phyloP scores from a whole-genome alignment of 2,797 vertebrate genomes.

The Pseudotriccus pelzelni region DNA sequence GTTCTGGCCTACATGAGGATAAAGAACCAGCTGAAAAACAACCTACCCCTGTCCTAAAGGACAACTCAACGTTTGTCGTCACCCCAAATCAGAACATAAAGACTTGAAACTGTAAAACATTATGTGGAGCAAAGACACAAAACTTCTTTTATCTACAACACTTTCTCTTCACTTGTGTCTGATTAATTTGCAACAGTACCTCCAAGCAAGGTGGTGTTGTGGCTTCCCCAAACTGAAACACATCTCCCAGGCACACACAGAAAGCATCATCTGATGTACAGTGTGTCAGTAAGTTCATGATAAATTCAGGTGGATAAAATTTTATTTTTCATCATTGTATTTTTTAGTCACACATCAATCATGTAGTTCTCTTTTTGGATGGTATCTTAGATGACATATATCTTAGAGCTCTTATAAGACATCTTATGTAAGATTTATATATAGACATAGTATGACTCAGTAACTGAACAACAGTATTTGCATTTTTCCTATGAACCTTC shows the following conservation, averaged over 20 bases:
- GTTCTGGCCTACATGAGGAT: background rate
- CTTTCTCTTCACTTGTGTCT: background rate
- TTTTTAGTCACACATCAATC: background rate
- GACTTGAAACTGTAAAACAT: background rate
- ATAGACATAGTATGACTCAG: conserved; percentile 51
- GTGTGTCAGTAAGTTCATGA: background rate
- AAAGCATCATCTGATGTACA: background rate
- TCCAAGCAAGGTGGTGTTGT: background rate
- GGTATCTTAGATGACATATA: background rate
- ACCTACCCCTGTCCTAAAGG: background rate
- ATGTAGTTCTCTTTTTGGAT: background rate
- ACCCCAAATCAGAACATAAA: background rate
- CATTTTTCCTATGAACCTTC: conserved; percentile 20
- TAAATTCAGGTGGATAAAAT: background rate
- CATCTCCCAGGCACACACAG: background rate
- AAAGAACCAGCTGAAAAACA: background rate
- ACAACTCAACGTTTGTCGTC: background rate
- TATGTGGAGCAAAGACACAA: background rate
- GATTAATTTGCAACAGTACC: background rate
- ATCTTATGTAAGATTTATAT: conserved; percentile 56
- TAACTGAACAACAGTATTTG: conserved; percentile 36
- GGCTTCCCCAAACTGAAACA: background rate
- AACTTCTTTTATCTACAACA: background rate
- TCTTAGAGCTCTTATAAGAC: background rate
- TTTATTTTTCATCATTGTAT: background rate